Evolutionary conservation across 2,797 vertebrate genomes (phyloP), one percentile per base, ranked within the genome.

Genomic region (Mormyrus proboscirostris): DNA sequence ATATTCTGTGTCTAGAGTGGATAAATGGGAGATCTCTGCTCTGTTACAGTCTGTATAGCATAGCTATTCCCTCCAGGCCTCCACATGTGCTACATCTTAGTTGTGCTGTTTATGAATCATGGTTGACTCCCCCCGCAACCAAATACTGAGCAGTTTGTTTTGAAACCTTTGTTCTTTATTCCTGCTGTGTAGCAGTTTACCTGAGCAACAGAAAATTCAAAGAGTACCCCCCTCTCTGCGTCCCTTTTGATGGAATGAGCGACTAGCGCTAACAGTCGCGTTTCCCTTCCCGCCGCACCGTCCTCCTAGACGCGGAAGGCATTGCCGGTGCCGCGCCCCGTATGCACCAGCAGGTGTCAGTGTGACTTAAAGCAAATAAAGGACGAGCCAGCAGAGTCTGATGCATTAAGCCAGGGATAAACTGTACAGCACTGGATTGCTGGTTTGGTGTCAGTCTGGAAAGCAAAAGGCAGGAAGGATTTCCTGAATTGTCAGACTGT

Each of bases 271-370:
- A 57, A 65, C 50, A 14, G 25, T 47, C 19, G 0, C 38, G 10
- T 4, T 38, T 55, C 84, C 50, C 14, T n/a, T 25, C 50, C 12
- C 10, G 12, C 65, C 62, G 0, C 65, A 14, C 65, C 25, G 12
- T 14, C 65, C 29, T 57, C 85, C 29, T 87, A 29, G 73, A 57
- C 50, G 29, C 53, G 5, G 49, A 87, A 53, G 85, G 38, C 33
- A 33, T 4, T 44, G 65, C 8, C 2, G 19, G 41, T 2, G 44
- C 6, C 25, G 25, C 4, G 9, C 59, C 4, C 12, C 65, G 1
- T 47, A 22, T 33, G 16, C 73, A 90, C 94, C 96, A 95, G 94
- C 90, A 95, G 96, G 94, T 94, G 95, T 95, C 95, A 95, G 94
- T 96, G 91, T 92, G 92, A 93, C 73, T 93, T 89, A 94, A 91